phyloP scores from a whole-genome alignment of 92 coral and sea anemone species.

The Siderastrea radians region DNA sequence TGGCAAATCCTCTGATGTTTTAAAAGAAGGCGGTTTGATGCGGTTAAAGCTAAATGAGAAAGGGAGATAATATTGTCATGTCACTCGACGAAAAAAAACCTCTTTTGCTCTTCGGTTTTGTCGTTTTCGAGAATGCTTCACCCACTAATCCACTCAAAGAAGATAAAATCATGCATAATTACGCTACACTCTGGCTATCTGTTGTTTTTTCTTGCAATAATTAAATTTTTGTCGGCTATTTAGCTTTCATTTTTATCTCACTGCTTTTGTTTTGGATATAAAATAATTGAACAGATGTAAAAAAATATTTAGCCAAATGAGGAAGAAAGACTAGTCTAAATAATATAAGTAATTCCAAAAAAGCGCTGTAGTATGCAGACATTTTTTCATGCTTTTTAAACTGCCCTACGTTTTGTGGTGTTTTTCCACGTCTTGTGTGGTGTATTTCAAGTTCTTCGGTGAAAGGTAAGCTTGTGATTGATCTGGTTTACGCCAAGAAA shows the following conservation, averaged over 20 bases:
- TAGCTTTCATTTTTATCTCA: constrained; percentile 23
- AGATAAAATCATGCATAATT: neutral
- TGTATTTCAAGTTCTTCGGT: neutral
- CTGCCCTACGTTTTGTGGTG: neutral
- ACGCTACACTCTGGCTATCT: neutral
- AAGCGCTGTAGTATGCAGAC: neutral
- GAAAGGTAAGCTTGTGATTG: constrained; percentile 1
- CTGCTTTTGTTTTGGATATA: constrained; percentile 19
- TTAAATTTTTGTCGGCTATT: constrained; percentile 13
- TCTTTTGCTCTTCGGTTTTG: neutral
- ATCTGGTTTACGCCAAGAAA: neutral
- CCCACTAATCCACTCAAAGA: neutral
- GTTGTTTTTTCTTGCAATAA: neutral
- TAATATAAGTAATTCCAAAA: neutral
- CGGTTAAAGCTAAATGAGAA: neutral
- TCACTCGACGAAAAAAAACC: neutral
- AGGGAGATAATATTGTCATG: neutral
- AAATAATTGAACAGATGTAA: neutral
- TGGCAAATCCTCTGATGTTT: neutral
- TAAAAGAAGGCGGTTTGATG: neutral
- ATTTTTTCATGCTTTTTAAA: neutral
- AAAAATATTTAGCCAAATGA: neutral
- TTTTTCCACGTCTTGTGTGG: no score
- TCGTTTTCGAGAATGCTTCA: neutral
- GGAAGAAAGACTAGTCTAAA: neutral